These are phyloP conservation scores for Podilymbus podiceps DNA, from an alignment of 2,113 vertebrate genomes.

Conservation along the genomic window DNA sequence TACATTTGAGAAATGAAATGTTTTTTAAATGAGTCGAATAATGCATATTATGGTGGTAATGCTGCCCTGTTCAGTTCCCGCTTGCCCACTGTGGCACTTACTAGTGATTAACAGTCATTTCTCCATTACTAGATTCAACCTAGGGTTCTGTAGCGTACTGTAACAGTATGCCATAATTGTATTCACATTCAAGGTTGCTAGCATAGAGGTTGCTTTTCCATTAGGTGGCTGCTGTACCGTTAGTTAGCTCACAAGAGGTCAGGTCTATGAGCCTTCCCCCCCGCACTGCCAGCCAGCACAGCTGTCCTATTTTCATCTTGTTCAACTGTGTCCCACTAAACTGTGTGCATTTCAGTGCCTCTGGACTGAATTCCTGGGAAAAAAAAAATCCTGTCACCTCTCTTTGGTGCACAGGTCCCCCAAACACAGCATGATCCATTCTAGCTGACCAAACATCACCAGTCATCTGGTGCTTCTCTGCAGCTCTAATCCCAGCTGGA, in stretches of 20 bases:
- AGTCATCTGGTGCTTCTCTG: accelerated
- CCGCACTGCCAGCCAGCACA: accelerated
- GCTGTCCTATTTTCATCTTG: neutral
- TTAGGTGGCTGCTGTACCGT: neutral
- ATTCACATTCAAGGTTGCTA: neutral
- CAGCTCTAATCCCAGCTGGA: neutral
- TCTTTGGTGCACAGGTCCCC: neutral
- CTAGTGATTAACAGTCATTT: neutral
- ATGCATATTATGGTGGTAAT: neutral
- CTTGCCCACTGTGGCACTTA: neutral
- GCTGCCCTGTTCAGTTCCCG: neutral
- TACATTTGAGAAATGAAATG: constrained; percentile 29
- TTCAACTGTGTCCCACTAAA: neutral
- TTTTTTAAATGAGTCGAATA: constrained; percentile 34
- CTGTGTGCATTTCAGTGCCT: neutral
- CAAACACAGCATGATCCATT: neutral
- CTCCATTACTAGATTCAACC: neutral
- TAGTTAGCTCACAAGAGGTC: neutral
- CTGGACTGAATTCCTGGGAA: neutral
- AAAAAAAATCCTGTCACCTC: neutral
- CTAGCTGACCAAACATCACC: neutral
- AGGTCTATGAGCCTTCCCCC: neutral
- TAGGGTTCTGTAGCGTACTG: neutral
- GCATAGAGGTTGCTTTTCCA: neutral
- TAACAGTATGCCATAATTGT: neutral